Percentiles rank a stretch among this genome's conserved stretches.
Conservation (phyloP, 1,140 invertebrate genomes). For the Gryon sp. region DNA sequence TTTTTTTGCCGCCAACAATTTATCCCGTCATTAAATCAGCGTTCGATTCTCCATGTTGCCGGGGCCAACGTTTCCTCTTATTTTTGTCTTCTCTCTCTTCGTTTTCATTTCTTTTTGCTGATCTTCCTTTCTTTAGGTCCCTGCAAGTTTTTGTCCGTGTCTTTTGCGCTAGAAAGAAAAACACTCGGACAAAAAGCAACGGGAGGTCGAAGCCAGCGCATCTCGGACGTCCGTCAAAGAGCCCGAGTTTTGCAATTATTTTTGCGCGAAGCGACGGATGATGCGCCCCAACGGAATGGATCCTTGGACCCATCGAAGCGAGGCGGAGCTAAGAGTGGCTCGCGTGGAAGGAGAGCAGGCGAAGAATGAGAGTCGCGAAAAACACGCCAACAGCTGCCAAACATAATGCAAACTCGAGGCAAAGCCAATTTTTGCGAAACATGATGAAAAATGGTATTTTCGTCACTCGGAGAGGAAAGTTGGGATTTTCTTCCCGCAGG, state of each 20-base stretch:
- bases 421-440: constrained; percentile 11
- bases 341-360: constrained; percentile 38
- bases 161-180: not conserved
- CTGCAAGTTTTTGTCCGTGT: constrained; percentile 1
- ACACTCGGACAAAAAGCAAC: not conserved
- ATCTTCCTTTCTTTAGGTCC: too few relatives aligned
- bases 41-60: constrained; percentile 19
- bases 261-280: too few relatives aligned
- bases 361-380: constrained; percentile 45
- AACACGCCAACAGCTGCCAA: constrained; percentile 63
- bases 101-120: too few relatives aligned
- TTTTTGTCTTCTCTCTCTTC: too few relatives aligned
- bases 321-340: constrained; percentile 53
- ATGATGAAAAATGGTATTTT: not conserved
- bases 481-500: too few relatives aligned
- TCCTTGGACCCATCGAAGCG: constrained; percentile 30
- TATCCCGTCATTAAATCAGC: constrained; percentile 47
- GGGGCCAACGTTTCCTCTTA: too few relatives aligned
- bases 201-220: too few relatives aligned
- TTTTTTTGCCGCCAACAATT: constrained; percentile 35
- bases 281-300: constrained; percentile 29
- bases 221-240: not conserved
- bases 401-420: constrained; percentile 46
- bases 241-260: not conserved
- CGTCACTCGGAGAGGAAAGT: constrained; percentile 18